Evolutionary conservation across 2,797 vertebrate species (phyloP).

Genomic region (Leptoclinus maculatus): DNA sequence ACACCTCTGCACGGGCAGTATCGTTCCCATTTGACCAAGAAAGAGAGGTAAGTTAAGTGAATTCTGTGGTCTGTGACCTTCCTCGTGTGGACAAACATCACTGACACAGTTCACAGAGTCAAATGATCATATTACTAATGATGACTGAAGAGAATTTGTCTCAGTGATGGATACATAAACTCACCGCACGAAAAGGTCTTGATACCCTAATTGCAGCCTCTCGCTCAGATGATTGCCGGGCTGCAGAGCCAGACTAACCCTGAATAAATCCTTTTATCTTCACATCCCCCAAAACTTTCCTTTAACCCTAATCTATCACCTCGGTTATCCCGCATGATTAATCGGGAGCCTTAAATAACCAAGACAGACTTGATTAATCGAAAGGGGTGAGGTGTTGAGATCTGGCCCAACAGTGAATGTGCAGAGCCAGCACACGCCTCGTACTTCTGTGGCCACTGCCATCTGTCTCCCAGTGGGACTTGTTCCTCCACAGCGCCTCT

Average conservation of each 20-base stretch:
- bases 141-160: constrained; percentile 40
- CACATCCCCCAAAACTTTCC: constrained; percentile 73
- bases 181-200: constrained; percentile 11
- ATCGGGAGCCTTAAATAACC: constrained; percentile 82
- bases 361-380: constrained; percentile 78
- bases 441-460: constrained; percentile 78
- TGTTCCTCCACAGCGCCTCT: constrained; percentile 69
- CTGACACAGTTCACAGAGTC: constrained; percentile 25
- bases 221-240: constrained; percentile 35
- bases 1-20: constrained; percentile 43
- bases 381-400: constrained; percentile 78
- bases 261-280: constrained; percentile 64
- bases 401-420: constrained; percentile 81
- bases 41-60: constrained; percentile 37
- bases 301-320: constrained; percentile 86
- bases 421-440: constrained; percentile 81
- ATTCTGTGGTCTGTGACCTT: constrained; percentile 41
- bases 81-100: constrained; percentile 36
- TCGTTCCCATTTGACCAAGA: constrained; percentile 51
- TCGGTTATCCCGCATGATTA: constrained; percentile 80
- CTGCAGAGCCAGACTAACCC: constrained; percentile 35
- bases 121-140: constrained; percentile 47
- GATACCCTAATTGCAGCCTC: constrained; percentile 27
- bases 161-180: constrained; percentile 16
- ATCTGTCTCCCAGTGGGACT: constrained; percentile 84